Base-by-base conservation (phyloP, 2,797 vertebrate genomes). In the Sylvia borin region DNA sequence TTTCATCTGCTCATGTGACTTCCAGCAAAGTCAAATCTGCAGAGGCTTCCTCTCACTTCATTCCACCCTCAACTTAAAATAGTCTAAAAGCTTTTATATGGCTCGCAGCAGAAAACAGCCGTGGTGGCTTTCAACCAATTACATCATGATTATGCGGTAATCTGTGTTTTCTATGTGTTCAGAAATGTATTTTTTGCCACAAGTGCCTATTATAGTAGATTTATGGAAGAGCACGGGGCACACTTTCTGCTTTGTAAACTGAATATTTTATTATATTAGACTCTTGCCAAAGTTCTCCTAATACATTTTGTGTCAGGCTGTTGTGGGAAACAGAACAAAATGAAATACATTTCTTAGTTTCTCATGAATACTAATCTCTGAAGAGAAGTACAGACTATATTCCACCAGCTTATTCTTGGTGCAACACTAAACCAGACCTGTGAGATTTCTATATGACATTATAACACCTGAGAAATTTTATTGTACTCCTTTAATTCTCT, bases 11-110 rank as follows among this genome's bases (percentile, higher is more conserved):
- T 87, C 96, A 96, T 82, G 94, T 97, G 96, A 97, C 95, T 96
- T 97, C 90, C 94, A 96, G 95, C 88, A 96, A 95, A 94, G 85
- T 82, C 38, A 94, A 96, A 93, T 96, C 95, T 96, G 96, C 0
- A 3, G 96, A 95, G 95, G 94, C 95, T 97, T 97, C 95, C 80
- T 94, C 91, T 97, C 95, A 93, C 96, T 97, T 96, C 91, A 96
- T 96, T 96, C 94, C 4, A 4, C 85, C 80, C 80, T 20, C 55
- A 85, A 82, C 85, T 90, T 93, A 86, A 97, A 95, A 97, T 95
- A 94, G 95, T 61, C 76, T 58, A 54, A 90, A 71, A 25, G 31
- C 74, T 94, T 93, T 88, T 85, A 92, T 73, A 95, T 29, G 42
- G 57, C 83, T 93, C 22, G 45, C 88, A 95, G 86, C 83, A 95